Evolutionary conservation across 2,888 invertebrate species (phyloP).

Genomic region (Acrobasis consociella): DNA sequence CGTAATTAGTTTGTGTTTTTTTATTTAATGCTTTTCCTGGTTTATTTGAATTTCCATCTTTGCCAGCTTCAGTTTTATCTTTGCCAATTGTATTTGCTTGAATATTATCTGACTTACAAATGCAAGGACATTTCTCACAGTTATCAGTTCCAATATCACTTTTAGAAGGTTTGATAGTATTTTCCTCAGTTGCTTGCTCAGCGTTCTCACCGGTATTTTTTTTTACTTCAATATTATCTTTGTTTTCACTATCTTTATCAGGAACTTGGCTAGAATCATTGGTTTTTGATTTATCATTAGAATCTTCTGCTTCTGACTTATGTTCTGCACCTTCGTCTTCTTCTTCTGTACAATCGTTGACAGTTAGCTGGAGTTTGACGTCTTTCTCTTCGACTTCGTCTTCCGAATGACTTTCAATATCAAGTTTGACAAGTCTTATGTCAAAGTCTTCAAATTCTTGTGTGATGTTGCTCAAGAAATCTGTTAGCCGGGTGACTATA

Average conservation of each 20-base stretch:
- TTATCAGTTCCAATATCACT: no score
- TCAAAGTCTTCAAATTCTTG: constrained; percentile 29
- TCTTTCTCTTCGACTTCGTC: constrained; percentile 24
- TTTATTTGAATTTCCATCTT: not conserved
- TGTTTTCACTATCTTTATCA: not conserved
- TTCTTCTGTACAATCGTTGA: constrained; percentile 28
- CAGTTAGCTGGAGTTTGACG: constrained; percentile 21
- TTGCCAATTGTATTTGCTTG: not conserved
- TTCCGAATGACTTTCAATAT: constrained; percentile 28
- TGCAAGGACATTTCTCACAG: constrained; percentile 1
- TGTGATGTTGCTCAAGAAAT: constrained; percentile 27
- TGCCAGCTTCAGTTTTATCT: not conserved
- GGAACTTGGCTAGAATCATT: constrained; percentile 10
- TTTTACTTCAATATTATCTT: not conserved
- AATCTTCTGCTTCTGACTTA: not conserved
- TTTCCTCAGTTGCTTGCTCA: not conserved
- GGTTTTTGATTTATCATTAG: not conserved
- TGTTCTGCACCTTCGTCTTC: not conserved
- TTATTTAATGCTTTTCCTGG: not conserved
- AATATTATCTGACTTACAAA: not conserved
- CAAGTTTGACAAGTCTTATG: constrained; percentile 30
- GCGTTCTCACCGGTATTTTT: not conserved
- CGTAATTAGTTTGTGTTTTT: not conserved
- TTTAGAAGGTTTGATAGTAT: not conserved
- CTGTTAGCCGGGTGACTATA: constrained; percentile 28